These are phyloP conservation scores for Volucella inanis DNA, from an alignment of 2,888 invertebrate genomes.

Conservation along the genomic window DNA sequence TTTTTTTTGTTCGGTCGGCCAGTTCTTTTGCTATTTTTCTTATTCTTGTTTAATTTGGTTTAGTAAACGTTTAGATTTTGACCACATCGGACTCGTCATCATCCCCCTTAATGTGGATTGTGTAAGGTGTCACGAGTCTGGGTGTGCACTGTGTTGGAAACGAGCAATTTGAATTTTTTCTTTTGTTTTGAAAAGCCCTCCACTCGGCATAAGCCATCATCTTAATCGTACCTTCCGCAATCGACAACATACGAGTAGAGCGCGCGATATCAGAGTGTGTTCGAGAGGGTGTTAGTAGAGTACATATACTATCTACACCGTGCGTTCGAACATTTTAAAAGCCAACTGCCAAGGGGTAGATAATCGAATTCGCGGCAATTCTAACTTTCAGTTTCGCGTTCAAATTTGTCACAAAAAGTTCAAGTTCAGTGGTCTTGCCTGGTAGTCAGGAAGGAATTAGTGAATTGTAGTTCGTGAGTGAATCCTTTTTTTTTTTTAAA, in stretches of 20 bases:
- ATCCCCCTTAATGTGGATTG: slow-evolving; percentile 24
- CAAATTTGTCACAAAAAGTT: slow-evolving; percentile 64
- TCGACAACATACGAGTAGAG: slow-evolving; percentile 27
- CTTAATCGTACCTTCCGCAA: slow-evolving; percentile 29
- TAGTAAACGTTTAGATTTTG: slow-evolving; percentile 82
- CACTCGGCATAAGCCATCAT: neutral
- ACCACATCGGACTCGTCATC: slow-evolving; percentile 77
- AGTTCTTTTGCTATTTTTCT: slow-evolving; percentile 47
- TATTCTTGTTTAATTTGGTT: slow-evolving; percentile 73
- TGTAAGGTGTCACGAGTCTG: slow-evolving; percentile 1
- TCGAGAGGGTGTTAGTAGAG: slow-evolving; percentile 48
- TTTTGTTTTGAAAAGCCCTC: slow-evolving; percentile 33
- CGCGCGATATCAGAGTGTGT: slow-evolving; percentile 33
- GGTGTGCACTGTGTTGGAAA: slow-evolving; percentile 33
- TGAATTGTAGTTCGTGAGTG: slow-evolving; percentile 7
- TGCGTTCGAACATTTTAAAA: slow-evolving; percentile 33
- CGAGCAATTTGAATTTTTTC: slow-evolving; percentile 7
- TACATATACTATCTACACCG: slow-evolving; percentile 1
- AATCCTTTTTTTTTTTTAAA: slow-evolving; percentile 15
- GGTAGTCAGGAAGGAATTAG: neutral
- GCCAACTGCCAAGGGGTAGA: slow-evolving; percentile 57
- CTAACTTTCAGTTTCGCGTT: slow-evolving; percentile 63
- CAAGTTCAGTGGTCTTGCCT: slow-evolving; percentile 50
- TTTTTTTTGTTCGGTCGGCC: neutral
- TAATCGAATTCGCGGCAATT: slow-evolving; percentile 64